Conservation (phyloP, 2,888 invertebrate species). For the Oithona nana region DNA sequence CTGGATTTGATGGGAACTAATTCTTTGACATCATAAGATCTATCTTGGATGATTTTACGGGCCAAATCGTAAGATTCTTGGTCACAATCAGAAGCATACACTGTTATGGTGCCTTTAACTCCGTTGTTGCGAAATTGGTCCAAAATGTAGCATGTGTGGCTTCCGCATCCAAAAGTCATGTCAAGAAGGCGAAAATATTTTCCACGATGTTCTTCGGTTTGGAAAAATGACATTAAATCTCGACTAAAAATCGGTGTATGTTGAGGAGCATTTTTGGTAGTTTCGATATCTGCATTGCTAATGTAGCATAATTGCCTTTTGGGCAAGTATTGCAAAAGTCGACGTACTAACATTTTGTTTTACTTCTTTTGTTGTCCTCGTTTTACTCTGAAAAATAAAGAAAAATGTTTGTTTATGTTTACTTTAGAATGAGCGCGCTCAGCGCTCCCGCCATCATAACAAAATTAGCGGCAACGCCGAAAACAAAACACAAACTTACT, state of each 20-base stretch:
- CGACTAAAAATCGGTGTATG: not conserved
- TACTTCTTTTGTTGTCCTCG: too few relatives aligned
- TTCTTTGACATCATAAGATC: not conserved
- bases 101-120: not conserved
- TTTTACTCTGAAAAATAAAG: too few relatives aligned
- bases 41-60: not conserved
- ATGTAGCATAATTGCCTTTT: too few relatives aligned
- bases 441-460: too few relatives aligned
- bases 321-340: too few relatives aligned
- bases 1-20: not conserved
- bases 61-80: not conserved
- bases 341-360: too few relatives aligned
- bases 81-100: not conserved
- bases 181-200: not conserved
- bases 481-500: too few relatives aligned
- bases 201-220: not conserved
- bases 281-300: not conserved
- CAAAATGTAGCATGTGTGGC: constrained; percentile 1
- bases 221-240: not conserved
- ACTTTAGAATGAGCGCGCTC: too few relatives aligned
- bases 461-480: too few relatives aligned
- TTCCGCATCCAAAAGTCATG: constrained; percentile 6
- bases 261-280: not conserved
- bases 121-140: not conserved
- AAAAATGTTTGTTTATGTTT: too few relatives aligned